Conservation (phyloP, 1,140 invertebrate species). For the Aphelenchoides avenae region DNA sequence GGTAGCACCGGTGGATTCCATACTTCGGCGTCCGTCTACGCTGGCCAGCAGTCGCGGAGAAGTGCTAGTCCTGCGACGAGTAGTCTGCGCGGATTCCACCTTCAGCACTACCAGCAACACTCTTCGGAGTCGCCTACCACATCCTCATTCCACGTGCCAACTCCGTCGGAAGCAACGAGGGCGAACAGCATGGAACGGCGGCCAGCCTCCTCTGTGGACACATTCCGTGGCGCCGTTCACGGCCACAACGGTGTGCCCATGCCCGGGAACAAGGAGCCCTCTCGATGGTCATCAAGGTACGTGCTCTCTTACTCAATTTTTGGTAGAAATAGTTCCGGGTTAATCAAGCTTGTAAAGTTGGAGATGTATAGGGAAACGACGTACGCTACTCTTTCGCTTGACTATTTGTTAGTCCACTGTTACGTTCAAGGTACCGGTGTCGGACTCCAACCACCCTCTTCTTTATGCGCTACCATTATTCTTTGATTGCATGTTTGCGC, state of each 20-base stretch:
- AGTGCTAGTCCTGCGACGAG: conserved; percentile 20
- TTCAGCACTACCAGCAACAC: conserved; percentile 11
- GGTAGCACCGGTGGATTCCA: conserved; percentile 2
- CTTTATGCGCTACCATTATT: too few species aligned
- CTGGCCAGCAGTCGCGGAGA: conserved; percentile 11
- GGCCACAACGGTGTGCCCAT: too few species aligned
- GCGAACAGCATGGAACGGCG: conserved; percentile 22
- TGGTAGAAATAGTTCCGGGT: neutral
- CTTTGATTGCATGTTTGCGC: too few species aligned
- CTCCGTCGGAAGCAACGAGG: conserved; percentile 8
- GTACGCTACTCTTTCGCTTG: too few species aligned
- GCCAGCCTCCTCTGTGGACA: conserved; percentile 25
- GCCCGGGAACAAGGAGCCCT: conserved; percentile 9
- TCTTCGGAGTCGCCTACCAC: conserved; percentile 1
- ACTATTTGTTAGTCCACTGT: too few species aligned
- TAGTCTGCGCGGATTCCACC: conserved; percentile 15
- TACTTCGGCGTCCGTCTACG: neutral
- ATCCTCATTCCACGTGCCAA: conserved; percentile 11
- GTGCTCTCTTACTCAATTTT: neutral
- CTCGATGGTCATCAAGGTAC: conserved; percentile 16
- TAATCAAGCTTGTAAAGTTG: neutral
- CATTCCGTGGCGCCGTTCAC: conserved; percentile 1
- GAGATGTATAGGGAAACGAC: neutral
- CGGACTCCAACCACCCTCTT: too few species aligned
- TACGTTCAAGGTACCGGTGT: too few species aligned